A percentile compares a stretch with the other conserved stretches of the same genome.
Evolutionary conservation across 2,797 vertebrate species (phyloP).

Genomic region (Platyrinchus mystaceus): DNA sequence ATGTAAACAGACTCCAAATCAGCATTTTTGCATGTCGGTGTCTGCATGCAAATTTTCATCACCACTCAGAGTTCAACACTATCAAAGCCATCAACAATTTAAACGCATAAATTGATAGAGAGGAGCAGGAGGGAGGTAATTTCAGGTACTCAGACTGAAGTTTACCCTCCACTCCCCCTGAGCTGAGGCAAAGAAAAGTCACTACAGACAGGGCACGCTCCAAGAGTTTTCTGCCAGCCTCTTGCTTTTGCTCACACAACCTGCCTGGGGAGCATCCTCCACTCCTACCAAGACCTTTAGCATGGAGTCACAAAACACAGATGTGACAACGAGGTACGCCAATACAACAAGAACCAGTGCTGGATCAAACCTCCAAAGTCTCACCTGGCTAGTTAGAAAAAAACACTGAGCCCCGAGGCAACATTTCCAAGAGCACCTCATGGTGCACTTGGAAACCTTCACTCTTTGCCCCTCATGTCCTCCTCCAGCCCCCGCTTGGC

Average conservation of each 20-base stretch:
- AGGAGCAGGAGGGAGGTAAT: neutral
- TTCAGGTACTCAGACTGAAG: slow-evolving; percentile 35
- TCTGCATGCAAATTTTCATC: neutral
- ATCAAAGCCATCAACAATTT: neutral
- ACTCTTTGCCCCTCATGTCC: neutral
- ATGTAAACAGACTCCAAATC: neutral
- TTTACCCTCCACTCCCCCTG: slow-evolving; percentile 3
- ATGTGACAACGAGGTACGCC: neutral
- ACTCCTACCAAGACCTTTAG: neutral
- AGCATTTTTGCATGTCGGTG: neutral
- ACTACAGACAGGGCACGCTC: neutral
- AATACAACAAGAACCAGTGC: neutral
- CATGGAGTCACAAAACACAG: neutral
- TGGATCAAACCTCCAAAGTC: neutral
- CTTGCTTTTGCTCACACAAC: neutral
- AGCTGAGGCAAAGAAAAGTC: slow-evolving; percentile 30
- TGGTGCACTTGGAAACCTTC: neutral
- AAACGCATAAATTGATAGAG: neutral
- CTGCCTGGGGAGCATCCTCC: neutral
- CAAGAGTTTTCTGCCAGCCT: slow-evolving; percentile 20
- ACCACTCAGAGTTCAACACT: neutral
- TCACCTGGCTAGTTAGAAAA: neutral
- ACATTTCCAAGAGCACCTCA: neutral
- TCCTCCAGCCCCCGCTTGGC: neutral
- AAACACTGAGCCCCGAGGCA: neutral